Evolutionary conservation across 2,888 invertebrate species (phyloP), one percentile per base, ranked within the genome.

Genomic region (Leptopilina myrica): DNA sequence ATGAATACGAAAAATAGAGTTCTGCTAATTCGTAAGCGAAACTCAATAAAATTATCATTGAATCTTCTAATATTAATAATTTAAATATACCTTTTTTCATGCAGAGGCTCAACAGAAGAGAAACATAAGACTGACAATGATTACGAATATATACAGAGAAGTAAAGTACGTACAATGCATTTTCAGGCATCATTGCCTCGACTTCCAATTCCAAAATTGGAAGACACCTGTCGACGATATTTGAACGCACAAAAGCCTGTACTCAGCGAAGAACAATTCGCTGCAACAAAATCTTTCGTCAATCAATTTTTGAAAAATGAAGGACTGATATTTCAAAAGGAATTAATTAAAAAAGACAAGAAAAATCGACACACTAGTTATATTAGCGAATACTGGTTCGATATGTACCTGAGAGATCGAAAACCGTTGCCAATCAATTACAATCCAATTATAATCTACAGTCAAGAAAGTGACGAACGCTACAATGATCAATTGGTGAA

Each of bases 321-420:
- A 83, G 96, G 96, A 2, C 93, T 93, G 84, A 85, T 92, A 12
- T 92, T 97, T 20, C 96, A 98, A 84, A 93, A 94, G 7, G 93
- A 94, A 86, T 92, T 98, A 5, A 90, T 95, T 79, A 91, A 92
- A 5, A 93, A 93, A 79, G 97, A 99, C 91, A 94, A 94, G 85
- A 92, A 91, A 15, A 97, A 98, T 90, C 96, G 96, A 87, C 95
- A 97, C 83, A 98, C 98, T 0, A 99, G 98, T 90, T 99, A 99
- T 90, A 98, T 99, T 86, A 97, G 97, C 11, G 95, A 96, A 80
- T 96, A 96, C 69, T 99, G 99, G 98, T 99, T 97, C 92, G 97
- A 99, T 90, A 96, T 98, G 95, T 99, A 99, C 92, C 93, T 99
- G 65, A 94, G 94, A 80, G 97, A 98, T 87, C 94, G 99, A 64